Evolutionary conservation across 1,140 invertebrate species (phyloP).

Genomic region (Leptinotarsa defecta): DNA sequence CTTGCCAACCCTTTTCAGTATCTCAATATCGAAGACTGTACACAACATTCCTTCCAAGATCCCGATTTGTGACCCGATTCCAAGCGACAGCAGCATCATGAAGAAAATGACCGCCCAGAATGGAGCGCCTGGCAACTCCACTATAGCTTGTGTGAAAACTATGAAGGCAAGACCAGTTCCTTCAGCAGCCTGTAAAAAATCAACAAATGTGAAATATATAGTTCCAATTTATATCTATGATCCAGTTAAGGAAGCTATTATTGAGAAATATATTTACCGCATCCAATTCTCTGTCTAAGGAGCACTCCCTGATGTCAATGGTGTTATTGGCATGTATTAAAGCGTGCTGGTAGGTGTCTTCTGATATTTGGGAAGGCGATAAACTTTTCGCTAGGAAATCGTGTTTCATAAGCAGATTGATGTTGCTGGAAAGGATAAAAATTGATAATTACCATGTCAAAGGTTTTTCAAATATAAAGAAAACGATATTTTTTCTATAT

Average conservation of each 20-base stretch:
- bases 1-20: conserved; percentile 85
- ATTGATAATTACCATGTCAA: not conserved
- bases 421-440: conserved; percentile 59
- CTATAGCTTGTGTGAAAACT: conserved; percentile 89
- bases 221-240: too few relatives aligned
- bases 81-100: conserved; percentile 87
- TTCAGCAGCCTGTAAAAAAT: conserved; percentile 76
- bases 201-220: not conserved
- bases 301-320: conserved; percentile 61
- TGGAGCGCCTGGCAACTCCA: conserved; percentile 85
- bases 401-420: conserved; percentile 44
- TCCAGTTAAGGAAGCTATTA: too few relatives aligned
- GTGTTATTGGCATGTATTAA: conserved; percentile 45
- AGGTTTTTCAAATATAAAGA: not conserved
- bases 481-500: not conserved
- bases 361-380: conserved; percentile 57
- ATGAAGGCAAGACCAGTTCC: conserved; percentile 92
- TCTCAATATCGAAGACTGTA: conserved; percentile 89
- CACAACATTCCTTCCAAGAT: conserved; percentile 92
- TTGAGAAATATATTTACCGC: conserved; percentile 62
- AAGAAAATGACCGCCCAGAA: conserved; percentile 95
- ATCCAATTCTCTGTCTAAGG: conserved; percentile 71
- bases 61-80: conserved; percentile 89
- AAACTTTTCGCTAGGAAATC: conserved; percentile 22
- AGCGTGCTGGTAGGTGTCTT: conserved; percentile 61